Conservation (phyloP, 1,140 invertebrate genomes). For the Leptopilina boulardi region DNA sequence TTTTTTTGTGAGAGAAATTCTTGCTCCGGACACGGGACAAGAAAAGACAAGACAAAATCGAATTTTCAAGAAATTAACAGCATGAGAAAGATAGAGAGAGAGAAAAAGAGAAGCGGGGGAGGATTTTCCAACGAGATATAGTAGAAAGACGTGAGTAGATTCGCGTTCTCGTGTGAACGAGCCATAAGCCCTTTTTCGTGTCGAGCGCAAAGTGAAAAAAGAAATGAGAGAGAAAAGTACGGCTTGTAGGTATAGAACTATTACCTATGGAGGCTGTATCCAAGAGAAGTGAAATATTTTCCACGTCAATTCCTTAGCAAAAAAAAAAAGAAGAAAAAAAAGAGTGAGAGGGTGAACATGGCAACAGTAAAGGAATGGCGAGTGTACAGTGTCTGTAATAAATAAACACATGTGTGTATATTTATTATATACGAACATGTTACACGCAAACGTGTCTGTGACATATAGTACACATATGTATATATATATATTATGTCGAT, state of each 20-base stretch:
- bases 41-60: conserved; percentile 1
- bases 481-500: neutral
- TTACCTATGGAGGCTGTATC: conserved; percentile 21
- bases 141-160: neutral
- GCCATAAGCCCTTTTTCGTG: conserved; percentile 58
- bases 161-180: conserved; percentile 49
- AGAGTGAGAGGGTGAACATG: conserved; percentile 35
- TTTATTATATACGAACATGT: conserved; percentile 13
- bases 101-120: neutral
- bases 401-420: conserved; percentile 22
- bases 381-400: conserved; percentile 8
- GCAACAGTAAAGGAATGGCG: neutral
- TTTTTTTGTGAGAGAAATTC: no score
- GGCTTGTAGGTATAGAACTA: conserved; percentile 23
- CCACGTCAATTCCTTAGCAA: conserved; percentile 48
- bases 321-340: no score
- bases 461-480: neutral
- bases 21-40: neutral
- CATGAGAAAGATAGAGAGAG: no score
- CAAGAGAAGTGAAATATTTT: conserved; percentile 55
- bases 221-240: conserved; percentile 44
- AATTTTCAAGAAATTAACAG: conserved; percentile 54
- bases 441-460: conserved; percentile 18
- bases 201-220: conserved; percentile 51
- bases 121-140: neutral